Evolutionary conservation across 2,888 invertebrate genomes (phyloP).

Genomic region (Papilio elwesi): DNA sequence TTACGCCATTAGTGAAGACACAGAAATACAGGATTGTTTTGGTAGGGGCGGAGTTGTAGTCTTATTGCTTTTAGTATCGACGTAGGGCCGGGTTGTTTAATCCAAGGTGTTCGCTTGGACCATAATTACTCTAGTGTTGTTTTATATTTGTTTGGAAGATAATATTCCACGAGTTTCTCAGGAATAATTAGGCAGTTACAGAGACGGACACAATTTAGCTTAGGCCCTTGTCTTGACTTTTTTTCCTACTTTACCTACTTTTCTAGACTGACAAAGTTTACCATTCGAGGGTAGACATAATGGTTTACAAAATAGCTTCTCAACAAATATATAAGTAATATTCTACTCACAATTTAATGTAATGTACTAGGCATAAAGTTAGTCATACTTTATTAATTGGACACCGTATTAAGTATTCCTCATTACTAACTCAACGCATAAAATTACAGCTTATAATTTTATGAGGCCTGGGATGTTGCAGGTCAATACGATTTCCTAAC

Average conservation of each 20-base stretch:
- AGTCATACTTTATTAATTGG: too few species aligned
- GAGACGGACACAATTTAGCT: too few species aligned
- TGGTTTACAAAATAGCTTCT: too few species aligned
- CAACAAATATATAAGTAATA: too few species aligned
- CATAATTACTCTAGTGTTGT: conserved; percentile 41
- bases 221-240: too few species aligned
- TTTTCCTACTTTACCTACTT: too few species aligned
- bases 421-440: neutral
- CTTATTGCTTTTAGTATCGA: conserved; percentile 81
- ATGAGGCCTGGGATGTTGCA: conserved; percentile 8
- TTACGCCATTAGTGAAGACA: conserved; percentile 83
- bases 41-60: conserved; percentile 82
- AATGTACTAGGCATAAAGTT: neutral
- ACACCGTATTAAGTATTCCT: neutral
- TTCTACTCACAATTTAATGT: too few species aligned
- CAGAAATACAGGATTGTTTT: conserved; percentile 83
- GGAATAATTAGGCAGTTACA: too few species aligned
- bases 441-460: conserved; percentile 15
- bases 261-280: too few species aligned
- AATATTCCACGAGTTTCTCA: neutral
- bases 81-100: conserved; percentile 78
- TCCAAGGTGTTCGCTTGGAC: conserved; percentile 71
- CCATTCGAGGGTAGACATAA: too few species aligned
- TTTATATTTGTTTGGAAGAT: conserved; percentile 9
- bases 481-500: conserved; percentile 10